A percentile compares a stretch with the other conserved stretches of the same genome.
Evolutionary conservation across 2,113 vertebrate genomes (phyloP).

Genomic region (Heliornis fulica): DNA sequence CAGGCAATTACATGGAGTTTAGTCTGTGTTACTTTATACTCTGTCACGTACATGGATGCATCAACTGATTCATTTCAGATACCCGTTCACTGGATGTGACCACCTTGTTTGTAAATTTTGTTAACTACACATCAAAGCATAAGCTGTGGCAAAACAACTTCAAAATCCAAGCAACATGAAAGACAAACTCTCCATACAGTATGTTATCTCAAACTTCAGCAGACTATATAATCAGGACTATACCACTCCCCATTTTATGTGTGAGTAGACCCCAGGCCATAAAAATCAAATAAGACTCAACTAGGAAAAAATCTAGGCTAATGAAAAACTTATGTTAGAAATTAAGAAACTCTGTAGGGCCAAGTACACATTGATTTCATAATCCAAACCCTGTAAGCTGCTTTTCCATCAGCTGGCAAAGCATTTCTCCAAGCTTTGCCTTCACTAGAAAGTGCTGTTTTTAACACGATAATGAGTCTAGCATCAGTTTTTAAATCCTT

Average conservation of each 20-base stretch:
- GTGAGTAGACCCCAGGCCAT: neutral
- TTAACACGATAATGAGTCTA: neutral
- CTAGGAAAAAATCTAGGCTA: neutral
- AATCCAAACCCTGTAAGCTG: neutral
- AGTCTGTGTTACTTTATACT: neutral
- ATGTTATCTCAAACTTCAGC: neutral
- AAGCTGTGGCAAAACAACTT: neutral
- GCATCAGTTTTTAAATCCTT: neutral
- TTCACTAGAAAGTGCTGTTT: neutral
- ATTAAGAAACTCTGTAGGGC: neutral
- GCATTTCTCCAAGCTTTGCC: neutral
- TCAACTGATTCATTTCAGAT: neutral
- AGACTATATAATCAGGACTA: neutral
- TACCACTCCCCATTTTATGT: neutral
- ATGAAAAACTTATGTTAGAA: slow-evolving; percentile 27
- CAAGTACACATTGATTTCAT: slow-evolving; percentile 7
- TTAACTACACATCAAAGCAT: neutral
- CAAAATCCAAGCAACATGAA: neutral
- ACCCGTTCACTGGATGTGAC: neutral
- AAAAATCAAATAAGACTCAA: slow-evolving; percentile 16
- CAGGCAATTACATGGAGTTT: neutral
- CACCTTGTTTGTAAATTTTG: neutral
- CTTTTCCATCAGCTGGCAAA: neutral
- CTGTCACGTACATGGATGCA: neutral
- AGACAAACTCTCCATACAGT: neutral